Evolutionary conservation across 2,888 invertebrate genomes (phyloP).

Genomic region (Pimpla rufipes): DNA sequence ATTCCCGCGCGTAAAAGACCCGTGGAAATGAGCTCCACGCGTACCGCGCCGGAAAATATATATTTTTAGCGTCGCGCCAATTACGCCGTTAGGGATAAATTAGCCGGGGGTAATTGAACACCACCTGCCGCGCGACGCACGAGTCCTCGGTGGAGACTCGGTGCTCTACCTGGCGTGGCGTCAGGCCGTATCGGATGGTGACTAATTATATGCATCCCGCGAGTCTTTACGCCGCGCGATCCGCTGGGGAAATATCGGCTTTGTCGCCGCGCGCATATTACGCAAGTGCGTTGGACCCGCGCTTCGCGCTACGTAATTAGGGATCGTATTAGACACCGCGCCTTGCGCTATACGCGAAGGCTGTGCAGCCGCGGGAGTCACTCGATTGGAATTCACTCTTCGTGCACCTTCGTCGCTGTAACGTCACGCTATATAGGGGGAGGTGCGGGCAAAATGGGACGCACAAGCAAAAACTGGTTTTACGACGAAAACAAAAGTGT

Average conservation of each 20-base stretch:
- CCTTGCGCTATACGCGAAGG: background rate
- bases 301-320: slow-evolving; percentile 37
- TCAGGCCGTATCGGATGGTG: slow-evolving; percentile 29
- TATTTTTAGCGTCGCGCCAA: slow-evolving; percentile 50
- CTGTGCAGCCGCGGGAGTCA: background rate
- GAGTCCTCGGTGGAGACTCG: background rate
- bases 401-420: background rate
- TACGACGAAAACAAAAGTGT: too few relatives aligned
- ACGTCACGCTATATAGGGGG: too few relatives aligned
- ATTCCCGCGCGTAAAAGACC: slow-evolving; percentile 10
- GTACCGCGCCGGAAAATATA: background rate
- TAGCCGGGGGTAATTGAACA: slow-evolving; percentile 66
- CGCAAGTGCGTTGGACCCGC: slow-evolving; percentile 28
- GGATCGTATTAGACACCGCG: slow-evolving; percentile 37
- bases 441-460: too few relatives aligned
- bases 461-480: too few relatives aligned
- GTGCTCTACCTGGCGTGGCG: background rate
- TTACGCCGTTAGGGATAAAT: slow-evolving; percentile 72
- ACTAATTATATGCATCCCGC: slow-evolving; percentile 34
- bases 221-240: background rate
- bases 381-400: slow-evolving; percentile 23
- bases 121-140: background rate
- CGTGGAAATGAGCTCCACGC: background rate
- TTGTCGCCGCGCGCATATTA: slow-evolving; percentile 35
- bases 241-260: slow-evolving; percentile 36